Conservation (phyloP, 2,113 vertebrate species). For the Bos javanicus region DNA sequence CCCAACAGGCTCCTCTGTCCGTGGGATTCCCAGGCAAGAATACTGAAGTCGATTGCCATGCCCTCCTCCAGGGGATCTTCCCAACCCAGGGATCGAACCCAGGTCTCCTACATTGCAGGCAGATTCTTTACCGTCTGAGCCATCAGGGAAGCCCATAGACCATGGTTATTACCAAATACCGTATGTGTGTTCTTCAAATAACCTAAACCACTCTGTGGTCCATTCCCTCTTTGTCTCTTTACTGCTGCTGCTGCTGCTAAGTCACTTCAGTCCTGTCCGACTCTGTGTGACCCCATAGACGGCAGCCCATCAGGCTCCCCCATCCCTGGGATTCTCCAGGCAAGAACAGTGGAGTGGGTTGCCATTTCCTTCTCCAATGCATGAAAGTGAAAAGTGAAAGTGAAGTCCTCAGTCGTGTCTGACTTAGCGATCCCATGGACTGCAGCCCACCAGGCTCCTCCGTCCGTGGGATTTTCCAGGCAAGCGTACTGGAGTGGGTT, state of each 20-base stretch:
- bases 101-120: not conserved
- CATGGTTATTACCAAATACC: not conserved
- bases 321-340: no score
- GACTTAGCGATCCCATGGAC: no score
- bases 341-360: no score
- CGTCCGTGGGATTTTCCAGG: no score
- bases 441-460: no score
- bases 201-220: not conserved
- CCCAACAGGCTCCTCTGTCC: not conserved
- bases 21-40: not conserved
- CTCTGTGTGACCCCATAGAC: no score
- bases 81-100: not conserved
- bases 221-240: not conserved
- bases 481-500: no score
- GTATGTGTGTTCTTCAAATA: not conserved
- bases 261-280: fast-evolving
- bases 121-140: not conserved
- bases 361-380: no score
- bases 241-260: no score
- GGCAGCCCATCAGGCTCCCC: no score
- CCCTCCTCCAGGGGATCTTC: not conserved
- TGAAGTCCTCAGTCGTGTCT: no score
- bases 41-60: not conserved
- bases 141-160: not conserved
- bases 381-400: no score